Evolutionary conservation across 2,888 invertebrate genomes (phyloP), one percentile per base, ranked within the genome.

Genomic region (Synanthedon vespiformis): DNA sequence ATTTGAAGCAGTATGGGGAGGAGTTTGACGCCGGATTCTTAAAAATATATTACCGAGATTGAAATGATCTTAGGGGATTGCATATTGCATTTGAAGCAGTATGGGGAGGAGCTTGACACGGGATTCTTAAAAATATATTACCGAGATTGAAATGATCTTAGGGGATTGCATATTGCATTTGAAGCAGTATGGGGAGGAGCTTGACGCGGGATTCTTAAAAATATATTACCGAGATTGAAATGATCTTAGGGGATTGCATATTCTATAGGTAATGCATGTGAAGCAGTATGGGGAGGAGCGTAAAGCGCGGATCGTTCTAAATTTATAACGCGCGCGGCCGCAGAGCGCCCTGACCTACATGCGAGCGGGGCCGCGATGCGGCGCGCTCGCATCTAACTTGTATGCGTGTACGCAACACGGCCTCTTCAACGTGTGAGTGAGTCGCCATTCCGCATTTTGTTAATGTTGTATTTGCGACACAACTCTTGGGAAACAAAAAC

Each of bases 281-380:
- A 72, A 74, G 68, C 64, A 44, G 76, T 68, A 72, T 73, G 71
- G 83, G 83, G 83, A 78, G 81, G 80, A 80, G 83, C 74, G 77
- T 80, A 72, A 80, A 81, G 80, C 80, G 82, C 80, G 72, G 80
- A 84, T 86, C 80, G 82, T 79, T 86, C 86, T 86, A 86, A 85
- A 85, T 85, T 85, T 86, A 86, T 81, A 86, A 80, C 83, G 79
- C 82, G 82, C 84, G 77, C 85, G 80, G 83, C 83, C 84, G 78
- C 85, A 80, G 72, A 80, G 77, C 86, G 84, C 86, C 86, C 84
- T 86, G 86, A 86, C 86, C 86, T 84, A 86, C 77, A 85, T 86
- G 84, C 79, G 69, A 77, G 83, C 84, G 84, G 85, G 84, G 85
- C 84, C 84, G 79, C 83, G 86, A 78, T 84, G 85, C 85, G 85